Evolutionary conservation across 2,888 invertebrate species (phyloP).

Genomic region (Aphidoletes aphidimyza): DNA sequence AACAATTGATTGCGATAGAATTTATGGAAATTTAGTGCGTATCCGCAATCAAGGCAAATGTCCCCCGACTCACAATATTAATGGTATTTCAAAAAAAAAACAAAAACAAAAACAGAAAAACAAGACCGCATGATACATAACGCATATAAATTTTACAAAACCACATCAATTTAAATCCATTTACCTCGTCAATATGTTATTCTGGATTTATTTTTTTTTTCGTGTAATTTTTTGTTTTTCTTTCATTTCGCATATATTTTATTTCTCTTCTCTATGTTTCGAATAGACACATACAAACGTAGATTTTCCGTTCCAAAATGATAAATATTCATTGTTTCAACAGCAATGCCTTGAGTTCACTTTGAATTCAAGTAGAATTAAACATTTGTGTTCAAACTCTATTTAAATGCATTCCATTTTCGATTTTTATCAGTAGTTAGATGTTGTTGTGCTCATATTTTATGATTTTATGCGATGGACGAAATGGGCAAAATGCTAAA

Average conservation of each 20-base stretch:
- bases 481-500: neutral
- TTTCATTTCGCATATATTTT: neutral
- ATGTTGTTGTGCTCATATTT: neutral
- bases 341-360: neutral
- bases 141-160: conserved; percentile 14
- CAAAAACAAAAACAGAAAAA: neutral
- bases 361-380: neutral
- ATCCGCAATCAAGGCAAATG: neutral
- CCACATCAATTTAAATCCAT: conserved; percentile 26
- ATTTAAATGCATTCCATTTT: conserved; percentile 39
- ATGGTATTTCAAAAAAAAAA: neutral
- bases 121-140: conserved; percentile 9
- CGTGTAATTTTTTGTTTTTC: neutral
- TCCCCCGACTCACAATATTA: neutral
- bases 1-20: no score
- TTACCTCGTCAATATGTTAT: neutral
- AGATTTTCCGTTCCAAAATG: conserved; percentile 18
- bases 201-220: neutral
- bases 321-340: conserved; percentile 18
- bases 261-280: neutral
- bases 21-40: no score
- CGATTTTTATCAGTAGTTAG: neutral
- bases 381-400: conserved; percentile 20
- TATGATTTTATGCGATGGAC: neutral
- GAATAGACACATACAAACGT: neutral